phyloP scores from a whole-genome alignment of 2,888 invertebrate genomes.

The Cabera pusaria region DNA sequence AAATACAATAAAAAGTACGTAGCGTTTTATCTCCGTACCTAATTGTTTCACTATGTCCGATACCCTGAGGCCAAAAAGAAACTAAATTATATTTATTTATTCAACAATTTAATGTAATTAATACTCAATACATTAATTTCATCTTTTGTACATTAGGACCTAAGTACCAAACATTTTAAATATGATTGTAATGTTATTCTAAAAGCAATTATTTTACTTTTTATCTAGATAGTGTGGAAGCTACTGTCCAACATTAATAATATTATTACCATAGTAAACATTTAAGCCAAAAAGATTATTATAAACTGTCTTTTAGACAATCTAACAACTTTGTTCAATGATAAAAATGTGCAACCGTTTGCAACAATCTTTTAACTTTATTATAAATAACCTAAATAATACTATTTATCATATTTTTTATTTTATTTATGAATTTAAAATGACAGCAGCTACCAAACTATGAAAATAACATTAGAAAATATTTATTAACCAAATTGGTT shows the following conservation, averaged over 20 bases:
- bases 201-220: constrained; percentile 55
- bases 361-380: too few relatives aligned
- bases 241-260: constrained; percentile 15
- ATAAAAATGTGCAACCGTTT: too few relatives aligned
- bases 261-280: constrained; percentile 2
- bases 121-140: constrained; percentile 72
- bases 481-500: constrained; percentile 5
- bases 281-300: too few relatives aligned
- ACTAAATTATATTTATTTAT: constrained; percentile 40
- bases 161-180: constrained; percentile 65
- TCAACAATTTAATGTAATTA: constrained; percentile 72
- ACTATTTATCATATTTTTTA: too few relatives aligned
- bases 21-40: too few relatives aligned
- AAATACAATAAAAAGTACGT: too few relatives aligned
- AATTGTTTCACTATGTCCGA: too few relatives aligned
- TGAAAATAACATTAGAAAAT: constrained; percentile 23
- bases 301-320: too few relatives aligned
- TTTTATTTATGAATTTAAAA: constrained; percentile 9
- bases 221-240: constrained; percentile 27
- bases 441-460: constrained; percentile 17
- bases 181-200: constrained; percentile 52
- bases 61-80: too few relatives aligned
- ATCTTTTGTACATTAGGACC: constrained; percentile 69
- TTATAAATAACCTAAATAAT: too few relatives aligned
- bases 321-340: too few relatives aligned